A percentile compares a stretch with the other conserved stretches of the same genome.
These are phyloP conservation scores for Abrostola triplasia DNA, from an alignment of 2,888 invertebrate species.

Conservation along the genomic window DNA sequence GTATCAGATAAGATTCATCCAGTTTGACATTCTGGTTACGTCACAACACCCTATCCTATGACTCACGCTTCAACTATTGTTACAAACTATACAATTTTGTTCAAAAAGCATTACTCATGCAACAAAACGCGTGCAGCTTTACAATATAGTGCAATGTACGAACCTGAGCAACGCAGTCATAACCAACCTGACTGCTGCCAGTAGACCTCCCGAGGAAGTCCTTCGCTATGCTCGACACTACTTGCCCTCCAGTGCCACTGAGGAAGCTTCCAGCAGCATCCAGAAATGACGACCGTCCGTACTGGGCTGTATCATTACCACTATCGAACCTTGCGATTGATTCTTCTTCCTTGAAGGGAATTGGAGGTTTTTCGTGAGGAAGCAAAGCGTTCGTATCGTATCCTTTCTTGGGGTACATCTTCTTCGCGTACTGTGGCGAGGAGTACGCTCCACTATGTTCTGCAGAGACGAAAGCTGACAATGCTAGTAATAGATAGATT, in stretches of 20 bases:
- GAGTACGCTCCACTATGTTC: conserved; percentile 86
- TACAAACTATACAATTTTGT: too few species aligned
- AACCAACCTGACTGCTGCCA: conserved; percentile 91
- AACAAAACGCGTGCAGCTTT: conserved; percentile 75
- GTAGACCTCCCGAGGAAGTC: conserved; percentile 91
- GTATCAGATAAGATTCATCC: conserved; percentile 18
- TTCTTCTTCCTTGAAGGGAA: conserved; percentile 68
- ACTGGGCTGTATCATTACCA: conserved; percentile 70
- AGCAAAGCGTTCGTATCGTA: conserved; percentile 75
- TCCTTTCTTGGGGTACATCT: conserved; percentile 79
- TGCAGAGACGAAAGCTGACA: conserved; percentile 60
- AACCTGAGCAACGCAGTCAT: conserved; percentile 87
- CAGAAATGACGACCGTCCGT: conserved; percentile 76
- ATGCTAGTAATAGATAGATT: conserved; percentile 62
- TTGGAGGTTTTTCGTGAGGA: conserved; percentile 73
- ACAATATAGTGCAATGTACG: conserved; percentile 74
- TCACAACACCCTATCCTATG: conserved; percentile 36
- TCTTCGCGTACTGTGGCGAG: conserved; percentile 86
- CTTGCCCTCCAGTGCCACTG: conserved; percentile 83
- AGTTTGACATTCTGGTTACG: conserved; percentile 19
- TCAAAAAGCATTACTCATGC: conserved; percentile 61
- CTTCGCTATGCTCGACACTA: conserved; percentile 89
- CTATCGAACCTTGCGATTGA: conserved; percentile 72
- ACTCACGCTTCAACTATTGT: conserved; percentile 40
- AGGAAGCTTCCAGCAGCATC: conserved; percentile 80